Percentiles rank a stretch among this genome's conserved stretches.
phyloP scores from a whole-genome alignment of 1,140 invertebrate species.

The Drosophila baimaii region DNA sequence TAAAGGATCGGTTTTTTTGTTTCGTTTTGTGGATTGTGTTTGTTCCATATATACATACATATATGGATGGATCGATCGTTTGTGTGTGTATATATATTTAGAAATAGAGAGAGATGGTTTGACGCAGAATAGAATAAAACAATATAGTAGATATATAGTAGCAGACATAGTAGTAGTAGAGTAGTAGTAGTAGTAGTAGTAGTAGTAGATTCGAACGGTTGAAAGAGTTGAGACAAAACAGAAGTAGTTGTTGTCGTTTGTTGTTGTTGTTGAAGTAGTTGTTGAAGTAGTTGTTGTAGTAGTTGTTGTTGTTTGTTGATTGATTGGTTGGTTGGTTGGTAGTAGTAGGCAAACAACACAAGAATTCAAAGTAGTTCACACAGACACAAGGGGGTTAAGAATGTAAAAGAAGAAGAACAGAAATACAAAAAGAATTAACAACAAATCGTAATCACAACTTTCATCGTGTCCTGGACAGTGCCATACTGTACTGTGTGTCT shows the following conservation, averaged over 20 bases:
- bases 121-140: constrained; percentile 26
- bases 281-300: constrained; percentile 18
- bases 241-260: constrained; percentile 22
- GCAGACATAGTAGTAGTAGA: constrained; percentile 32
- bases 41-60: constrained; percentile 27
- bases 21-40: constrained; percentile 22
- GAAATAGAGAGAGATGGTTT: constrained; percentile 17
- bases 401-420: constrained; percentile 73
- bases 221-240: constrained; percentile 31
- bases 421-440: constrained; percentile 59
- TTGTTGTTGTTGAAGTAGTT: constrained; percentile 35
- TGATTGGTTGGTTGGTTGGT: constrained; percentile 35
- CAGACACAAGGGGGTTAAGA: constrained; percentile 62
- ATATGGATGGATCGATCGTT: constrained; percentile 23
- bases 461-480: constrained; percentile 20
- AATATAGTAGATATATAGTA: constrained; percentile 35
- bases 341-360: constrained; percentile 63
- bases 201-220: constrained; percentile 44
- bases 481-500: constrained; percentile 15
- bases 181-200: constrained; percentile 35
- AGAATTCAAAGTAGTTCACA: constrained; percentile 64
- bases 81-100: constrained; percentile 22
- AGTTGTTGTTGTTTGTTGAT: constrained; percentile 24
- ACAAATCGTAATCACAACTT: constrained; percentile 46
- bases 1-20: constrained; percentile 5